Evolutionary conservation across 2,888 invertebrate genomes (phyloP).

Genomic region (Leuctra nigra): DNA sequence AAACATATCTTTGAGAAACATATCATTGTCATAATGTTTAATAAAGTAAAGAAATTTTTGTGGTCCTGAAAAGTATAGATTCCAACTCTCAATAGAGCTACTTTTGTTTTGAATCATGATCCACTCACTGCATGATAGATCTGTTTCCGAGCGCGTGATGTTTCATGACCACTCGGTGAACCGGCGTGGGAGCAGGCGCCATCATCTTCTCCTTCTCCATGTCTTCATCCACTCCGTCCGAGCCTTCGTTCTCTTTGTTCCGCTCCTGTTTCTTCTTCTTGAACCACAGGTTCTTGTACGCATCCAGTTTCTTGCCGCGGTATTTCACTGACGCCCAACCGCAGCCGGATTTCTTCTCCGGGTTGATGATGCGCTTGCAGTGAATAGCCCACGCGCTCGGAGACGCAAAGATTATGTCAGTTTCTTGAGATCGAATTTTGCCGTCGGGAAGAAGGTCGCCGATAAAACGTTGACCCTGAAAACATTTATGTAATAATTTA

Average conservation of each 20-base stretch:
- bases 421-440: slow-evolving; percentile 83
- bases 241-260: slow-evolving; percentile 33
- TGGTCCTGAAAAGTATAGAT: no score
- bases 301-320: slow-evolving; percentile 78
- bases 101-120: slow-evolving; percentile 19
- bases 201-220: slow-evolving; percentile 54
- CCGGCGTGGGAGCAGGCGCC: slow-evolving; percentile 52
- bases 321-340: slow-evolving; percentile 82
- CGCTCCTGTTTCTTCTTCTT: slow-evolving; percentile 49
- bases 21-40: no score
- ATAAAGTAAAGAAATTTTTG: no score
- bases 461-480: slow-evolving; percentile 79
- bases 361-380: slow-evolving; percentile 85
- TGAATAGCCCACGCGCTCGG: slow-evolving; percentile 92
- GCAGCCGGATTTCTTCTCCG: slow-evolving; percentile 86
- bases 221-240: slow-evolving; percentile 45
- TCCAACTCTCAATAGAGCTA: no score
- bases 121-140: slow-evolving; percentile 67
- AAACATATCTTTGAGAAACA: background rate
- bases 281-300: slow-evolving; percentile 80
- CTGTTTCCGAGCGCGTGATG: slow-evolving; percentile 70
- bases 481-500: no score
- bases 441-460: slow-evolving; percentile 81
- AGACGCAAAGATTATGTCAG: slow-evolving; percentile 78
- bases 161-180: slow-evolving; percentile 63